Conservation (phyloP, 2,113 vertebrate species). For the Oreochromis tanganicae region DNA sequence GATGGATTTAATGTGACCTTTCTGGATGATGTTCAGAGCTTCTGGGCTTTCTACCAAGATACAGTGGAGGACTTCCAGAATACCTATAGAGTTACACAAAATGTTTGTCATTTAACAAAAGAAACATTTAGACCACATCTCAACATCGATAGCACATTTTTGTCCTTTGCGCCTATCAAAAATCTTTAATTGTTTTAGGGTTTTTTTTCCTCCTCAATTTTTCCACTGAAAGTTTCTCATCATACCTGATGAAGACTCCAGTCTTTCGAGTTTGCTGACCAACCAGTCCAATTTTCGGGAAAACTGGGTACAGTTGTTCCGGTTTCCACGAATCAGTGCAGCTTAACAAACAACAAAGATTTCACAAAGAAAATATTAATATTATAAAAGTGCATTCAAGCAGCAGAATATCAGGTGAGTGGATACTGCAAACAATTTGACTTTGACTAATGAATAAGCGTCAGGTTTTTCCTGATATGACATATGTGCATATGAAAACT, state of each 20-base stretch:
- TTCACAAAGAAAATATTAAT: neutral
- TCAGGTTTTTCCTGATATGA: neutral
- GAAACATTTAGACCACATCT: neutral
- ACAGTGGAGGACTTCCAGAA: conserved; percentile 92
- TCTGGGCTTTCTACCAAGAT: conserved; percentile 95
- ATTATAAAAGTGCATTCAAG: neutral
- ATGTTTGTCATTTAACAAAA: neutral
- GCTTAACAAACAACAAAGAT: conserved; percentile 66
- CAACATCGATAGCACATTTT: neutral
- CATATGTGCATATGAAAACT: neutral
- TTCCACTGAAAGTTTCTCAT: neutral
- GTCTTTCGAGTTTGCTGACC: conserved; percentile 93
- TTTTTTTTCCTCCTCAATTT: neutral
- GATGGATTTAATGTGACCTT: conserved; percentile 90
- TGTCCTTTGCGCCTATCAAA: neutral
- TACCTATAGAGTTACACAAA: conserved; percentile 72
- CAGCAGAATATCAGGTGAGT: neutral
- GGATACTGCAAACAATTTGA: neutral
- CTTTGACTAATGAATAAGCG: neutral
- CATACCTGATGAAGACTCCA: conserved; percentile 95
- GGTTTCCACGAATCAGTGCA: conserved; percentile 90
- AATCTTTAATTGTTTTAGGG: neutral
- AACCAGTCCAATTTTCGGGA: conserved; percentile 94
- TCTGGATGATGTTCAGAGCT: conserved; percentile 92
- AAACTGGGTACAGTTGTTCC: conserved; percentile 95